These are phyloP conservation scores for Premnoplex brunnescens DNA, from an alignment of 2,797 vertebrate species.

Conservation along the genomic window DNA sequence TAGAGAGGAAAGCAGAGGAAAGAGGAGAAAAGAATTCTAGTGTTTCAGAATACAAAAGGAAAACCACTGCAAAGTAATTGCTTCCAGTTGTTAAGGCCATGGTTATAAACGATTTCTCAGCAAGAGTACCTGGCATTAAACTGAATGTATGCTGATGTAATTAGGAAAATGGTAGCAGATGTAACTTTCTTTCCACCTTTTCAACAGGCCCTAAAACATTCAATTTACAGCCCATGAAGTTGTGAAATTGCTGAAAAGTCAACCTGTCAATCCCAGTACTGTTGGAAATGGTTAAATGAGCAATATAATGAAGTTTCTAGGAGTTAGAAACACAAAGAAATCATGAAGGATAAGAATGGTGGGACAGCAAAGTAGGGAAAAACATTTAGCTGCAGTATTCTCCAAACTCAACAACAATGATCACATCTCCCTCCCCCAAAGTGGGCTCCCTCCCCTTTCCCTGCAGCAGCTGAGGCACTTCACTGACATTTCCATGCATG, in stretches of 20 bases:
- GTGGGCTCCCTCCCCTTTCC: neutral
- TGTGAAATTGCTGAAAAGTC: conserved; percentile 40
- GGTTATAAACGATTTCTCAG: neutral
- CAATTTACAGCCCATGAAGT: conserved; percentile 39
- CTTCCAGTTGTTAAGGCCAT: neutral
- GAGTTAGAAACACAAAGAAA: neutral
- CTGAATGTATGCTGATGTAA: conserved; percentile 10
- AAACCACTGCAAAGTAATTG: conserved; percentile 12
- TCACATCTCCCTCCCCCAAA: neutral
- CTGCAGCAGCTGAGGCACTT: neutral
- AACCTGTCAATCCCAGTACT: neutral
- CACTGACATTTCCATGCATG: neutral
- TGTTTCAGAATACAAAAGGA: conserved; percentile 11
- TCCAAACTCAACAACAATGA: neutral
- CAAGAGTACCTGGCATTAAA: conserved; percentile 14
- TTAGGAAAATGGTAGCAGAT: conserved; percentile 16
- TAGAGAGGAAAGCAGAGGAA: neutral
- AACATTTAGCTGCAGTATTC: neutral
- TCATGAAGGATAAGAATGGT: neutral
- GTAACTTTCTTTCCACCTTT: conserved; percentile 33
- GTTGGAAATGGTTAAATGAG: neutral
- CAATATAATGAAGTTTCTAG: neutral
- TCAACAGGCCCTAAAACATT: neutral
- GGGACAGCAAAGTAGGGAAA: neutral
- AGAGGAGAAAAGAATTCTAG: neutral